Evolutionary conservation across 2,113 vertebrate genomes (phyloP).

Genomic region (Epinephelus fuscoguttatus): DNA sequence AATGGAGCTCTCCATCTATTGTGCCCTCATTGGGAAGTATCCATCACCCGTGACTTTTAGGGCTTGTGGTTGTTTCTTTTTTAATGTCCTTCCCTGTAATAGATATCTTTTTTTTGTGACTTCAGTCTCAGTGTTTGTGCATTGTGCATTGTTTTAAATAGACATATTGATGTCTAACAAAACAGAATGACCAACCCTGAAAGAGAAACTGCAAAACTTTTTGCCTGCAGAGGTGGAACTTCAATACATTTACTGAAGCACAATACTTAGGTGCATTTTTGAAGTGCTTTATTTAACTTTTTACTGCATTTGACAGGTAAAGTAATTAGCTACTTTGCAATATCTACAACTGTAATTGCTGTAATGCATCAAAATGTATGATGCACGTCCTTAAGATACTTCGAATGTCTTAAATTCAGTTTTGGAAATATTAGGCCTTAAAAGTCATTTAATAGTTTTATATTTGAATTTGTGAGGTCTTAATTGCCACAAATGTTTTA

Average conservation of each 20-base stretch:
- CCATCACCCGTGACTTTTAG: not conserved
- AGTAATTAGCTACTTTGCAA: not conserved
- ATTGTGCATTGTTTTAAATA: not conserved
- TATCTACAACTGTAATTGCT: not conserved
- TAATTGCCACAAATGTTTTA: too few species aligned
- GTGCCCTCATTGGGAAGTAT: slow-evolving; percentile 5
- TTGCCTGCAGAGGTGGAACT: not conserved
- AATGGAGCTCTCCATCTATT: slow-evolving; percentile 43
- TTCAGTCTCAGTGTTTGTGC: not conserved
- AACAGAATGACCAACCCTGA: not conserved
- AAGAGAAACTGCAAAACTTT: not conserved
- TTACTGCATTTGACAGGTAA: not conserved
- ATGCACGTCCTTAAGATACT: too few species aligned
- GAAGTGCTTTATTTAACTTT: not conserved
- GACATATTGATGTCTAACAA: not conserved
- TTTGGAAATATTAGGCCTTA: too few species aligned
- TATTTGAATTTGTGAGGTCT: too few species aligned
- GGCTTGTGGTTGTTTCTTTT: not conserved
- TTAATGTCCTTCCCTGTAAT: not conserved
- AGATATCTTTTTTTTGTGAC: not conserved
- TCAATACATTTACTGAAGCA: too few species aligned
- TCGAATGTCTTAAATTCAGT: too few species aligned
- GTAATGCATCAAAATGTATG: not conserved
- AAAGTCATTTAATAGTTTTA: too few species aligned
- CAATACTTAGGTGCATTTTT: not conserved